phyloP scores from a whole-genome alignment of 2,113 vertebrate genomes.

The Gobiocypris rarus region DNA sequence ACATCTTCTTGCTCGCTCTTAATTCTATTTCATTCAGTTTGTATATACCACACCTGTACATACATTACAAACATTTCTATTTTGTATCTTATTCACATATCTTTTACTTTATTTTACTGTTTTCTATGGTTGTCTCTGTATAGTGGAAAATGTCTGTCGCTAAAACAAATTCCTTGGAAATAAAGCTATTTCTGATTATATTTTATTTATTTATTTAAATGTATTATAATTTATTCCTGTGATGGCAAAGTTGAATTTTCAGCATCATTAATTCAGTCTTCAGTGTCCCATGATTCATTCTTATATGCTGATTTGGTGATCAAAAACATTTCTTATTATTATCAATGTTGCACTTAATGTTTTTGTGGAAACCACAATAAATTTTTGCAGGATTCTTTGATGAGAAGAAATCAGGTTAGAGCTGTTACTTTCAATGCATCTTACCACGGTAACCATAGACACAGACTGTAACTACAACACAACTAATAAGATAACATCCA shows the following conservation, averaged over 20 bases:
- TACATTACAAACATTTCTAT: no score
- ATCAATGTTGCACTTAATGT: not conserved
- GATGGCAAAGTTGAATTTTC: not conserved
- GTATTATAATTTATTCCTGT: not conserved
- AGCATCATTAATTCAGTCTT: not conserved
- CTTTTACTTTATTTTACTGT: no score
- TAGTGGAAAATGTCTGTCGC: no score
- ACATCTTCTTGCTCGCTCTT: no score
- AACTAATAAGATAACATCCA: not conserved
- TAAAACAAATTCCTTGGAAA: no score
- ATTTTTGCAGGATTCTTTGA: not conserved
- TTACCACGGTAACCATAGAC: not conserved
- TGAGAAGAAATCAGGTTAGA: not conserved
- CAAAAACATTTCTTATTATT: not conserved
- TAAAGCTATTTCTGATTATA: no score
- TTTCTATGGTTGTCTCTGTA: no score
- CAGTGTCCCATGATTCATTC: not conserved
- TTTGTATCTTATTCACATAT: no score
- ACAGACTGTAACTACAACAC: slow-evolving; percentile 13
- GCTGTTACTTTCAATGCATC: not conserved
- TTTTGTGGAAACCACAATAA: not conserved
- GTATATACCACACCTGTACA: no score
- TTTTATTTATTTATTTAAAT: not conserved
- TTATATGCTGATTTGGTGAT: not conserved
- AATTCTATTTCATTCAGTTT: no score